phyloP scores from a whole-genome alignment of 2,888 invertebrate genomes.

The Tanaodytes sp. region DNA sequence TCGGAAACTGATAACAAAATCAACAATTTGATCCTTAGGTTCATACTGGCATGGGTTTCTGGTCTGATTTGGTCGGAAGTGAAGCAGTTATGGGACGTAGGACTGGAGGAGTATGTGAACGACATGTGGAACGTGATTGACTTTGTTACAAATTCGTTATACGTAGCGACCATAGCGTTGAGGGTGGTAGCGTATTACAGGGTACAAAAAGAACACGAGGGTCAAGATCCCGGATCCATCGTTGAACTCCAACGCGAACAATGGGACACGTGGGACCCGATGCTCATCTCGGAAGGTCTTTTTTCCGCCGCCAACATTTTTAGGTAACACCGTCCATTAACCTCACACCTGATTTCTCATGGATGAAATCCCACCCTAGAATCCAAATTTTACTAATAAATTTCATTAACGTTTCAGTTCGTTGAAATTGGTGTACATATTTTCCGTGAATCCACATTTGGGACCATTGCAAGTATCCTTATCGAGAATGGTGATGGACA shows the following conservation, averaged over 20 bases:
- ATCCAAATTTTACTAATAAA: no score
- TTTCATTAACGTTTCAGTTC: slow-evolving; percentile 85
- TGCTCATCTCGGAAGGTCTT: slow-evolving; percentile 94
- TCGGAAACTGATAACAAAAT: no score
- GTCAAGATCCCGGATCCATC: slow-evolving; percentile 76
- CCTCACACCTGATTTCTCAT: no score
- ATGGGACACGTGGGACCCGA: slow-evolving; percentile 99
- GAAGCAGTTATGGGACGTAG: slow-evolving; percentile 98
- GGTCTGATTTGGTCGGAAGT: slow-evolving; percentile 99
- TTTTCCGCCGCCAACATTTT: slow-evolving; percentile 99
- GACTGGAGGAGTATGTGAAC: slow-evolving; percentile 94
- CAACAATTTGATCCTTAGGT: no score
- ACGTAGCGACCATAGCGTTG: slow-evolving; percentile 96
- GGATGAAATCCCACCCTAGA: no score
- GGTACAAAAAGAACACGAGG: slow-evolving; percentile 88
- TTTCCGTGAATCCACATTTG: slow-evolving; percentile 96
- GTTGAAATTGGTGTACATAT: slow-evolving; percentile 96
- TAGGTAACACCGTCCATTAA: slow-evolving; percentile 73
- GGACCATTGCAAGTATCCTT: slow-evolving; percentile 97
- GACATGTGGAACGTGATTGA: slow-evolving; percentile 99
- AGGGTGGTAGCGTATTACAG: slow-evolving; percentile 95
- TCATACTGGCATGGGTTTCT: slow-evolving; percentile 95
- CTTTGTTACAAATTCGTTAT: slow-evolving; percentile 97
- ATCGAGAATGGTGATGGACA: slow-evolving; percentile 94
- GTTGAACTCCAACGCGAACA: slow-evolving; percentile 85